Conservation (phyloP, 2,888 invertebrate genomes). For the Drosophila birchii region DNA sequence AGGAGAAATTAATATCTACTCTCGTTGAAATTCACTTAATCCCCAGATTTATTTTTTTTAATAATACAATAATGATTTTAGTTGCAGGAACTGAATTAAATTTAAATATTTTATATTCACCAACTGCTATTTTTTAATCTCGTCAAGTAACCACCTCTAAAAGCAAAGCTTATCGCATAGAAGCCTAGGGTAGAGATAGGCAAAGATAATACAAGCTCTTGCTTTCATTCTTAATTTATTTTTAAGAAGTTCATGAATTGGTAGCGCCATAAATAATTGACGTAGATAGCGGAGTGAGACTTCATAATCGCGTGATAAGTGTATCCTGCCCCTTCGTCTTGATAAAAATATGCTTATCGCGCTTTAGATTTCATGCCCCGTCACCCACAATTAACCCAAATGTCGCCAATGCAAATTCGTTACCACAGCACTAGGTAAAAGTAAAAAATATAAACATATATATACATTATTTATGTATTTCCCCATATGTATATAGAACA, state of each 20-base stretch:
- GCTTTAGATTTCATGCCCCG: constrained; percentile 36
- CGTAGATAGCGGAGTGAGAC: constrained; percentile 11
- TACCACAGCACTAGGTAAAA: constrained; percentile 9
- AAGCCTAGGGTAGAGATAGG: constrained; percentile 24
- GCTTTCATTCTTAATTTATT: constrained; percentile 48
- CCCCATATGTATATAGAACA: constrained; percentile 3
- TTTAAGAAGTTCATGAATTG: constrained; percentile 19
- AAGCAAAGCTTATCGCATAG: constrained; percentile 38
- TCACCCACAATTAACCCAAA: constrained; percentile 53
- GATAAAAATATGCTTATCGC: constrained; percentile 36
- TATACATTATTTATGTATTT: background rate
- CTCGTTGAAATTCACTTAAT: too few species aligned
- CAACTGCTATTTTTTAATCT: background rate
- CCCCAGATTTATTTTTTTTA: background rate
- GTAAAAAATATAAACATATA: constrained; percentile 7
- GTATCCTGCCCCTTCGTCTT: constrained; percentile 4
- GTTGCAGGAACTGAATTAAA: background rate
- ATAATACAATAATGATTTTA: background rate
- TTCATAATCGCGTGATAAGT: constrained; percentile 27
- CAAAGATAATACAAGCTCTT: constrained; percentile 37
- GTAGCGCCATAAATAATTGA: constrained; percentile 18
- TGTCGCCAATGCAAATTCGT: constrained; percentile 34
- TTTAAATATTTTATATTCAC: too few species aligned
- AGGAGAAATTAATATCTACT: too few species aligned
- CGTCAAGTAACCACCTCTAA: constrained; percentile 20